Evolutionary conservation across 2,797 vertebrate genomes (phyloP).

Genomic region (Melanotaenia boesemani): DNA sequence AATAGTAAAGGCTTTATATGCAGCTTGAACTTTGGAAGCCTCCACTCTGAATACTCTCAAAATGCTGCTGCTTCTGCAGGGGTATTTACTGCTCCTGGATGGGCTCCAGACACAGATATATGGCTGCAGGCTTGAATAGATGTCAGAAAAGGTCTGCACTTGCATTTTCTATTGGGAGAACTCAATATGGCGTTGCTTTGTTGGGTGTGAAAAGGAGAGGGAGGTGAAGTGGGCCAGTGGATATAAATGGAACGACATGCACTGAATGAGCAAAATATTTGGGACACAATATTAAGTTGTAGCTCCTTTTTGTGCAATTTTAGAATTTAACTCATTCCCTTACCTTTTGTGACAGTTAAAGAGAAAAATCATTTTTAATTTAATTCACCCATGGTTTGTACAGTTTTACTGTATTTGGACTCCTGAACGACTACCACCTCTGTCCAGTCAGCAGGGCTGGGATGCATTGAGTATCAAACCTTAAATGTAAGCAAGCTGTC

Average conservation of each 20-base stretch:
- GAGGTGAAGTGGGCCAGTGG: constrained; percentile 25
- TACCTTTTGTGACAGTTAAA: constrained; percentile 27
- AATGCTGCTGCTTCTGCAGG: constrained; percentile 37
- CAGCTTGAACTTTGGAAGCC: constrained; percentile 56
- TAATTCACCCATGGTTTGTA: background rate
- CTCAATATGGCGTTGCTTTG: constrained; percentile 55
- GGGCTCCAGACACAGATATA: constrained; percentile 59
- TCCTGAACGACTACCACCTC: constrained; percentile 4
- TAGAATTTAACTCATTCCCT: background rate
- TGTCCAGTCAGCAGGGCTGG: constrained; percentile 30
- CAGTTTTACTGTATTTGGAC: background rate
- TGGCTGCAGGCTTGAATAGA: constrained; percentile 62
- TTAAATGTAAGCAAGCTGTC: constrained; percentile 17
- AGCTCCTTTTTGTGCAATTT: constrained; percentile 5
- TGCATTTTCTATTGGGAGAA: constrained; percentile 60
- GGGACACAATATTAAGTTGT: constrained; percentile 29
- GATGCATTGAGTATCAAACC: constrained; percentile 27
- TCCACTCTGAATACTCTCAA: constrained; percentile 61
- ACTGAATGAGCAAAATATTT: constrained; percentile 44
- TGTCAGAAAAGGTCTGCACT: constrained; percentile 61
- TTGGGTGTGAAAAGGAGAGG: constrained; percentile 38
- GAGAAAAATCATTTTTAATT: background rate
- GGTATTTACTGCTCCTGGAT: constrained; percentile 64
- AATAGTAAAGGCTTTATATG: constrained; percentile 61
- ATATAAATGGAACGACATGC: constrained; percentile 45